A percentile compares a stretch with the other conserved stretches of the same genome.
Conservation (phyloP, 1,140 invertebrate species). For the Monomorium pharaonis region DNA sequence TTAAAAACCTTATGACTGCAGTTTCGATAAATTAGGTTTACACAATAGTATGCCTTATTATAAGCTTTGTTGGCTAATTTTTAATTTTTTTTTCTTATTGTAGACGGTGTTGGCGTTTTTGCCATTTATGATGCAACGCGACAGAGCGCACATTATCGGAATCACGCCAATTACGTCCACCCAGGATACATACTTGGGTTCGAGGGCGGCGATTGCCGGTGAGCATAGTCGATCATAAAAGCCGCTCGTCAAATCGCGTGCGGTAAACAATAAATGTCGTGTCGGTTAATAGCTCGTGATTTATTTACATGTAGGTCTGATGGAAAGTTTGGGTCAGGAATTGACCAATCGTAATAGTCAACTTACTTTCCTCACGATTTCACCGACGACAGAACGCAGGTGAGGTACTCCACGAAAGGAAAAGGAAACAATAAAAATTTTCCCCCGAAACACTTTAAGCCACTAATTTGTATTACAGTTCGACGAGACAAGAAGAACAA, state of each 20-base stretch:
- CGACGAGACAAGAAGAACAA: constrained; percentile 71
- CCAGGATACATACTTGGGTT: constrained; percentile 77
- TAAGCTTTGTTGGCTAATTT: not conserved
- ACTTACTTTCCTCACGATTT: constrained; percentile 79
- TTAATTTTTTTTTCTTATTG: constrained; percentile 45
- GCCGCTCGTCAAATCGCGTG: not conserved
- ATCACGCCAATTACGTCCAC: constrained; percentile 78
- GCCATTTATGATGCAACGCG: constrained; percentile 77
- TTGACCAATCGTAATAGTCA: constrained; percentile 70
- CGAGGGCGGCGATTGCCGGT: constrained; percentile 80
- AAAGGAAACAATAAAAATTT: not conserved
- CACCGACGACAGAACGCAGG: constrained; percentile 75
- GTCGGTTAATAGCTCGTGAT: not conserved
- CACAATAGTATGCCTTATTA: not conserved
- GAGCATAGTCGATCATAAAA: constrained; percentile 14
- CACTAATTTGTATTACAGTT: constrained; percentile 53
- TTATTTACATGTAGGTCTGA: constrained; percentile 74
- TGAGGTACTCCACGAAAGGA: constrained; percentile 36
- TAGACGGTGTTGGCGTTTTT: constrained; percentile 82
- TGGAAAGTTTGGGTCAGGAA: constrained; percentile 77
- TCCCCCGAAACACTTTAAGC: not conserved
- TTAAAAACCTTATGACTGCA: not conserved
- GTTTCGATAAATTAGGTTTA: not conserved
- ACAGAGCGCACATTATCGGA: constrained; percentile 78
- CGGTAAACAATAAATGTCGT: not conserved